These are phyloP conservation scores for Fukomys damarensis DNA, from an alignment of 2,113 vertebrate species.

Conservation along the genomic window DNA sequence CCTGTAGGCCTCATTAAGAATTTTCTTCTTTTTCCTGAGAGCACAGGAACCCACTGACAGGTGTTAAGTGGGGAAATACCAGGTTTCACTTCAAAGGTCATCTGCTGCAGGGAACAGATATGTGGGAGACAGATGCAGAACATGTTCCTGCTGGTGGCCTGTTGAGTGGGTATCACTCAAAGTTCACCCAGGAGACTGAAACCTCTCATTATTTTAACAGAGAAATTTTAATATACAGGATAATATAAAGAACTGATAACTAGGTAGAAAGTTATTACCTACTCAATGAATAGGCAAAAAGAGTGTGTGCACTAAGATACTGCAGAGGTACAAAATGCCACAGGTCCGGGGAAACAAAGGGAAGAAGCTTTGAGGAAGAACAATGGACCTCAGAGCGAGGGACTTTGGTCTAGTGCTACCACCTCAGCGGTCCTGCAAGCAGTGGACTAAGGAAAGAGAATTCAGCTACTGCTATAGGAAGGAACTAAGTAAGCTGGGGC, in stretches of 20 bases:
- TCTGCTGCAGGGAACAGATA: constrained; percentile 3
- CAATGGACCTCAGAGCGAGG: background rate
- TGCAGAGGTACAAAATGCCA: background rate
- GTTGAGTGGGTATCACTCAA: background rate
- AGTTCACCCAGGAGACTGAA: background rate
- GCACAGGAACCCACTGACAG: background rate
- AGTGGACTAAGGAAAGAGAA: background rate
- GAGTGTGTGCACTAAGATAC: background rate
- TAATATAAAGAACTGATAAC: constrained; percentile 31
- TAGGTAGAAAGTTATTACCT: constrained; percentile 21
- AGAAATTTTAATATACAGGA: background rate
- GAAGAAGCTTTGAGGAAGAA: background rate
- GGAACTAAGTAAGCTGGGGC: background rate
- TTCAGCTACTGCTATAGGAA: background rate
- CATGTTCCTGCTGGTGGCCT: background rate
- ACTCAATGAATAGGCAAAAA: background rate
- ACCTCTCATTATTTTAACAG: background rate
- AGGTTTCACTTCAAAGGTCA: constrained; percentile 40
- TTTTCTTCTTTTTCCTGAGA: background rate
- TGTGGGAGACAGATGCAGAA: background rate
- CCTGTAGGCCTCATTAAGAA: background rate
- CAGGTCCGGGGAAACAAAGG: background rate
- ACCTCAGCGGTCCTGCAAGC: background rate
- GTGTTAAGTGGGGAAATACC: background rate
- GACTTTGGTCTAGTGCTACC: background rate